Percentiles rank a stretch among this genome's conserved stretches.
phyloP scores from a whole-genome alignment of 2,797 vertebrate genomes.

The Gallirallus australis region DNA sequence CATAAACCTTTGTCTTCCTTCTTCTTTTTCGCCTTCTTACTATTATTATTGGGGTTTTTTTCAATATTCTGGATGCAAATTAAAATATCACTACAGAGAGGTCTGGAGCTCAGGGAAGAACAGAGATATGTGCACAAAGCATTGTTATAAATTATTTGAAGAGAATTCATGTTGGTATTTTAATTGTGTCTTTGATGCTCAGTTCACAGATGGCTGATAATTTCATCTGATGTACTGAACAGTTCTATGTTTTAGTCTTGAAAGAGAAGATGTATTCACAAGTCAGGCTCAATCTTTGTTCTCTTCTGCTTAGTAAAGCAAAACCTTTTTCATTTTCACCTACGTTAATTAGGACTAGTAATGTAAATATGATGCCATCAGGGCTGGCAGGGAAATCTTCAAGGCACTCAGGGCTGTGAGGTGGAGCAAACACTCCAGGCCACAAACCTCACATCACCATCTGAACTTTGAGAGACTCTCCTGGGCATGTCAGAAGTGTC shows the following conservation, averaged over 20 bases:
- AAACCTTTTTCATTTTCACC: constrained; percentile 46
- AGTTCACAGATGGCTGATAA: constrained; percentile 57
- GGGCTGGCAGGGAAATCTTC: not conserved
- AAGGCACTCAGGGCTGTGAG: not conserved
- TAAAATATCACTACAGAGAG: constrained; percentile 13
- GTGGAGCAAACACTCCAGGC: not conserved
- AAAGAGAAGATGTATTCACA: constrained; percentile 13
- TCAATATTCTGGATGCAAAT: not conserved
- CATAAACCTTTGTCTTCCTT: not conserved
- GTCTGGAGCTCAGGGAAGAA: not conserved
- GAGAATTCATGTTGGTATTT: constrained; percentile 29
- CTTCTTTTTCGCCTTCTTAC: not conserved
- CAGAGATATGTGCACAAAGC: not conserved
- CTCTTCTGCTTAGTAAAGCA: not conserved
- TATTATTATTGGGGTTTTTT: not conserved
- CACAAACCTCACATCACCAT: accelerated
- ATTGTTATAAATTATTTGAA: constrained; percentile 48
- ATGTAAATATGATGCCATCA: not conserved
- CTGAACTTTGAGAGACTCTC: not conserved
- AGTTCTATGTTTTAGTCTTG: constrained; percentile 32
- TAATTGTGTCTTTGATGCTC: constrained; percentile 57
- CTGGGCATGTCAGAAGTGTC: not conserved
- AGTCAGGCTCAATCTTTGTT: constrained; percentile 30
- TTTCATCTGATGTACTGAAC: constrained; percentile 43
- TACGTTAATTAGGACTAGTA: not conserved